Conservation (phyloP, 2,797 vertebrate genomes). For the Hydrophis major region DNA sequence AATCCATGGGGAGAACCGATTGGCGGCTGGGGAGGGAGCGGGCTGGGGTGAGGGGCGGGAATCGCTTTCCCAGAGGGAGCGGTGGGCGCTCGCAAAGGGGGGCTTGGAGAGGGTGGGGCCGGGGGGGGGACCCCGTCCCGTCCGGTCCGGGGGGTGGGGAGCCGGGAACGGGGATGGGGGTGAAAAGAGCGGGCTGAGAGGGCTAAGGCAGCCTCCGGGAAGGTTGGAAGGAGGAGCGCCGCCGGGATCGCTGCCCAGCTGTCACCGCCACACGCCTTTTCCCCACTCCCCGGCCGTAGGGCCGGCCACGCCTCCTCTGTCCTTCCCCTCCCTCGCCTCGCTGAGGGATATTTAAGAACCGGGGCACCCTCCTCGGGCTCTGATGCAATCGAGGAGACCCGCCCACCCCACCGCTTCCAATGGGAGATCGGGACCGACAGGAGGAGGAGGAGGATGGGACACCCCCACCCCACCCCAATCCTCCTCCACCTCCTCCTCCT, state of each 20-base stretch:
- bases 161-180: constrained; percentile 1
- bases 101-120: constrained; percentile 8
- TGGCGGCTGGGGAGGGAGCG: not conserved
- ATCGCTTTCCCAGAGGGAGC: not conserved
- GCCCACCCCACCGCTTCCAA: not conserved
- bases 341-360: not conserved
- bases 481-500: no score
- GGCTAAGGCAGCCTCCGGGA: not conserved
- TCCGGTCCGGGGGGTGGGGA: constrained; percentile 9
- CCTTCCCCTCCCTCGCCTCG: not conserved
- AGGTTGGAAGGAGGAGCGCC: constrained; percentile 3
- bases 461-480: no score
- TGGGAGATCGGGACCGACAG: not conserved
- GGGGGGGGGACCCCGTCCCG: not conserved
- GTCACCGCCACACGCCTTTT: constrained; percentile 60
- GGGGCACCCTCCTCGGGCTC: constrained; percentile 35
- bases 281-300: constrained; percentile 35
- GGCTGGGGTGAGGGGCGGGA: no score
- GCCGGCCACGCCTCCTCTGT: constrained; percentile 48
- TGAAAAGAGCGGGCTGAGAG: not conserved
- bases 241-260: constrained; percentile 48
- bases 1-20: constrained; percentile 59
- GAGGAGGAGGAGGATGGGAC: no score
- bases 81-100: not conserved
- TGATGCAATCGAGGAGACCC: not conserved